Evolutionary conservation across 2,113 vertebrate genomes (phyloP).

Genomic region (Chloebia gouldiae): DNA sequence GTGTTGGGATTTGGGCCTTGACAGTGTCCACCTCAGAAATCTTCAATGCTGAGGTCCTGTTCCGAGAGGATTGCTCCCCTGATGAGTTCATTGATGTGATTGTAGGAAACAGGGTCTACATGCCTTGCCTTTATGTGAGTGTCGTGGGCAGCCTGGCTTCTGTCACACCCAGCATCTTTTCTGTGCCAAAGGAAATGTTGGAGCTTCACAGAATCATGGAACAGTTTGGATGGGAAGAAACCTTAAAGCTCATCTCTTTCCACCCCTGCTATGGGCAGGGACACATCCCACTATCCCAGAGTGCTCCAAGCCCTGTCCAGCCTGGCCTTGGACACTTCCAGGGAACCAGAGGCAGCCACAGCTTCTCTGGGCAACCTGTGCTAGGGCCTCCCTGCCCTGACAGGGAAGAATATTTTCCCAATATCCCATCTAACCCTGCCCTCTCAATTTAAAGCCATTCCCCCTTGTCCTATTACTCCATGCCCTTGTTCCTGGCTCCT

Average conservation of each 20-base stretch:
- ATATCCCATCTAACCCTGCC: background rate
- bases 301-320: rapidly evolving
- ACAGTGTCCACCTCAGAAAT: conserved; percentile 84
- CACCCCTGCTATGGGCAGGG: background rate
- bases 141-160: background rate
- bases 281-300: background rate
- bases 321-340: background rate
- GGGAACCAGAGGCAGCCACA: background rate
- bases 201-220: background rate
- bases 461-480: background rate
- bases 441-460: background rate
- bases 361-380: background rate
- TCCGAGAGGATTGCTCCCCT: conserved; percentile 92
- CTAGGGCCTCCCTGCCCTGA: background rate
- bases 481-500: background rate
- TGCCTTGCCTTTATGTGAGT: conserved; percentile 97
- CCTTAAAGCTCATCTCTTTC: background rate
- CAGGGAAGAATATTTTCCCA: background rate
- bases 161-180: background rate
- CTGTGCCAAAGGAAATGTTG: background rate
- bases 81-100: conserved; percentile 98
- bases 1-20: conserved; percentile 68
- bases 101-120: conserved; percentile 97
- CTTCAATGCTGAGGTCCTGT: conserved; percentile 97
- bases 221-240: background rate